A percentile compares a stretch with the other conserved stretches of the same genome.
Evolutionary conservation across 2,888 invertebrate genomes (phyloP).

Genomic region (Dermolepida albohirtum): DNA sequence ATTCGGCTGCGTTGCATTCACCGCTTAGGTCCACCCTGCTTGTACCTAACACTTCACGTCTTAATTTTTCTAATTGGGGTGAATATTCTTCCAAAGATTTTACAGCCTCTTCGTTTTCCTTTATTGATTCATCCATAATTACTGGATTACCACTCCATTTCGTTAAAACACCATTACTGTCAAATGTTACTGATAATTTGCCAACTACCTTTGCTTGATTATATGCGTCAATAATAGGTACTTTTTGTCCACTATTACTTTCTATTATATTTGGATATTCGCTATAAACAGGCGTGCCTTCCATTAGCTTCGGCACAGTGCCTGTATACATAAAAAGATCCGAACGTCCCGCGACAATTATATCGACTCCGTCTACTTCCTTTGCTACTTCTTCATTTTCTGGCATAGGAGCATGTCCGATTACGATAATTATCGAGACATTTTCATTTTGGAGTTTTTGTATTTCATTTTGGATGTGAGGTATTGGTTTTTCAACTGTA

Average conservation of each 20-base stretch:
- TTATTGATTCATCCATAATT: neutral
- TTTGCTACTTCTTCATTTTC: neutral
- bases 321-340: neutral
- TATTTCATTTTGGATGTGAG: neutral
- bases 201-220: neutral
- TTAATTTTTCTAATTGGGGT: too few relatives aligned
- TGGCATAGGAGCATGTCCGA: neutral
- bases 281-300: neutral
- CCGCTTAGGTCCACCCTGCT: too few relatives aligned
- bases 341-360: neutral
- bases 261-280: constrained; percentile 54
- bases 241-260: neutral
- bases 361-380: neutral
- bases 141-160: neutral
- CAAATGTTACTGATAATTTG: neutral
- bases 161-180: neutral
- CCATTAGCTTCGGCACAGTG: constrained; percentile 53
- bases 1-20: too few relatives aligned
- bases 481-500: neutral
- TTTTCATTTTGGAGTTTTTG: neutral
- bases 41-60: too few relatives aligned
- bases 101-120: too few relatives aligned
- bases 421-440: neutral
- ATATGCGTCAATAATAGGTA: neutral
- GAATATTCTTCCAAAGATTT: too few relatives aligned